Evolutionary conservation across 2,797 vertebrate genomes (phyloP), one percentile per base, ranked within the genome.

Genomic region (Epinephelus awoara): DNA sequence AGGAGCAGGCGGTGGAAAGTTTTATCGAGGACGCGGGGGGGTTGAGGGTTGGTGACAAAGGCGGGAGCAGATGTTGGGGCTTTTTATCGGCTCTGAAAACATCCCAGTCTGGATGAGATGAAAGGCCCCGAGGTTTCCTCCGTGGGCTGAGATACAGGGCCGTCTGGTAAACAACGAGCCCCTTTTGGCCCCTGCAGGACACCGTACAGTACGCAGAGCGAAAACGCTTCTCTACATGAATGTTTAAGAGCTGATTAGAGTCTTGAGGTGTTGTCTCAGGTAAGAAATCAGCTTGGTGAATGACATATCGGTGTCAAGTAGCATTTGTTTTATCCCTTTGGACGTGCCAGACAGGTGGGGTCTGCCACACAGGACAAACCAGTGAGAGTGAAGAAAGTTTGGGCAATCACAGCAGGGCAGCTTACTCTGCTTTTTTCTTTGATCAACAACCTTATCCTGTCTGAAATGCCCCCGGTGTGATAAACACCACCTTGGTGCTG

Each of bases 21-120:
- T 89, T 88, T 69, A 84, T 65, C 51, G 6, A 14, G 64, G 75
- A 62, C 74, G 13, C 19, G 27, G 55, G 29, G 58, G 71, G 76
- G 62, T 11, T 40, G 70, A 46, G 71, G 64, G 72, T 11, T 65
- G 77, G 73, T 65, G 89, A 90, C 86, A 86, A 83, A 92, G 90
- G 79, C 72, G 4, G 23, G 69, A 92, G 91, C 94, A 95, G 92
- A 93, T 95, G 92, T 92, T 87, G 64, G 34, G 17, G 57, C 75
- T 81, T 80, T 90, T 92, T 92, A 91, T 89, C 85, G 15, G 72
- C 83, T 85, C 70, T 88, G 88, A 82, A 88, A 90, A 89, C 91
- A 85, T 92, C 84, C 85, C 90, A 62, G 78, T 61, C 87, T 86
- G 89, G 63, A 65, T 5, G 68, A 89, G 88, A 93, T 93, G 90